Conservation (phyloP, 2,888 invertebrate species). For the Agriopis leucophaearia region DNA sequence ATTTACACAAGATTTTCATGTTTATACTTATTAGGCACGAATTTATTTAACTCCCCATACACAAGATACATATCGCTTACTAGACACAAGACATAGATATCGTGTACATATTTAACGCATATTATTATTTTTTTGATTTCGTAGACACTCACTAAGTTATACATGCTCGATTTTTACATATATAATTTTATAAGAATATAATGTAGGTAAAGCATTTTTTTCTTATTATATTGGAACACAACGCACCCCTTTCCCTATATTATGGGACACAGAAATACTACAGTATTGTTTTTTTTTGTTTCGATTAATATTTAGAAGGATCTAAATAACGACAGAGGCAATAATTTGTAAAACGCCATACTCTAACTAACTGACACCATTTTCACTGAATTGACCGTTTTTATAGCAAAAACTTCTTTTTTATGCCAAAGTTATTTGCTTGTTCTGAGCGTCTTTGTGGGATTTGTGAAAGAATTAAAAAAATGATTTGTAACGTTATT, state of each 20-base stretch:
- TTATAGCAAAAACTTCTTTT: conserved; percentile 63
- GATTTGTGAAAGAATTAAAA: conserved; percentile 40
- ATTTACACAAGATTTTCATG: conserved; percentile 69
- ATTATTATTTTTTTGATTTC: conserved; percentile 67
- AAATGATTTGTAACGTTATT: neutral
- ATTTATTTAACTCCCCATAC: conserved; percentile 65
- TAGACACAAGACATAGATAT: conserved; percentile 79
- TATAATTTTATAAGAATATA: conserved; percentile 85
- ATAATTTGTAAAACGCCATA: conserved; percentile 66
- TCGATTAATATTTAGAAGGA: conserved; percentile 75
- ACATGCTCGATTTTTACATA: conserved; percentile 83
- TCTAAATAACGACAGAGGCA: conserved; percentile 71
- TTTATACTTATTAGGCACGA: conserved; percentile 82
- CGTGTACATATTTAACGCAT: conserved; percentile 72
- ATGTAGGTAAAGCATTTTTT: conserved; percentile 85
- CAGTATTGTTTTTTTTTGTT: conserved; percentile 64
- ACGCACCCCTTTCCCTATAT: conserved; percentile 72
- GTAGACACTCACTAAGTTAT: conserved; percentile 82
- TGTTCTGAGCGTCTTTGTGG: conserved; percentile 68
- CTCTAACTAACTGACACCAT: conserved; percentile 78
- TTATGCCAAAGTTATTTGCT: conserved; percentile 53
- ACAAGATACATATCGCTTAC: conserved; percentile 69
- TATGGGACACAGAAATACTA: conserved; percentile 79
- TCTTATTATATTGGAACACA: conserved; percentile 79
- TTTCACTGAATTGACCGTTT: conserved; percentile 83